A percentile compares a stretch with the other conserved stretches of the same genome.
Conservation (phyloP, 1,140 invertebrate species). For the Spodoptera litura region DNA sequence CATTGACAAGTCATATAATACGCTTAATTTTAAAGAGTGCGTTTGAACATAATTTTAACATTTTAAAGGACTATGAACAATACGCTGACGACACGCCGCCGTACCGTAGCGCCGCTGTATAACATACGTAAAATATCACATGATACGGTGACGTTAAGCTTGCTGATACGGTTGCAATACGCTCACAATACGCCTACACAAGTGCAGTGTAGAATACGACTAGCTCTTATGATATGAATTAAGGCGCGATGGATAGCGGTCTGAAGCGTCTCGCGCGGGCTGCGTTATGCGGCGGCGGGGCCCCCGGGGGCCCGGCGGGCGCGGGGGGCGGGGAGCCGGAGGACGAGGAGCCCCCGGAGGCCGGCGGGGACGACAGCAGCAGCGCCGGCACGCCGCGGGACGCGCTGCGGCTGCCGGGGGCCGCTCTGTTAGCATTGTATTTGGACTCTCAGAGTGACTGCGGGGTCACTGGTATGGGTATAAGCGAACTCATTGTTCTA, state of each 20-base stretch:
- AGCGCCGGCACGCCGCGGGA: slow-evolving; percentile 59
- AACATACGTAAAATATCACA: too few species aligned
- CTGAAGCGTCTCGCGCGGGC: slow-evolving; percentile 71
- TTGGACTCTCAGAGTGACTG: too few species aligned
- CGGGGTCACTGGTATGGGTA: too few species aligned
- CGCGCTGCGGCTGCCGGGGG: slow-evolving; percentile 52
- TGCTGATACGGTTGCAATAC: too few species aligned
- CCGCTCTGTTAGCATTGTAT: background rate
- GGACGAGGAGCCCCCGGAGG: slow-evolving; percentile 48
- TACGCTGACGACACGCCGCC: too few species aligned
- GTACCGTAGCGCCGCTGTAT: too few species aligned
- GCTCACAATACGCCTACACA: background rate
- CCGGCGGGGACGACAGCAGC: slow-evolving; percentile 62
- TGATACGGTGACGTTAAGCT: background rate
- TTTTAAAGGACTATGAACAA: too few species aligned
- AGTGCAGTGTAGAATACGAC: background rate
- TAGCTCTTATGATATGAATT: slow-evolving; percentile 5
- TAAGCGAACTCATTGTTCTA: too few species aligned
- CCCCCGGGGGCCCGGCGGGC: slow-evolving; percentile 43
- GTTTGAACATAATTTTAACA: too few species aligned
- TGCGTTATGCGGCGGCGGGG: slow-evolving; percentile 65
- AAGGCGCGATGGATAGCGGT: slow-evolving; percentile 69
- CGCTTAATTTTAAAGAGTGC: too few species aligned
- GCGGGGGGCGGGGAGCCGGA: slow-evolving; percentile 60
- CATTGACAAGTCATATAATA: too few species aligned